Evolutionary conservation across 2,888 invertebrate species (phyloP).

Genomic region (Hipparchia sbordonii): DNA sequence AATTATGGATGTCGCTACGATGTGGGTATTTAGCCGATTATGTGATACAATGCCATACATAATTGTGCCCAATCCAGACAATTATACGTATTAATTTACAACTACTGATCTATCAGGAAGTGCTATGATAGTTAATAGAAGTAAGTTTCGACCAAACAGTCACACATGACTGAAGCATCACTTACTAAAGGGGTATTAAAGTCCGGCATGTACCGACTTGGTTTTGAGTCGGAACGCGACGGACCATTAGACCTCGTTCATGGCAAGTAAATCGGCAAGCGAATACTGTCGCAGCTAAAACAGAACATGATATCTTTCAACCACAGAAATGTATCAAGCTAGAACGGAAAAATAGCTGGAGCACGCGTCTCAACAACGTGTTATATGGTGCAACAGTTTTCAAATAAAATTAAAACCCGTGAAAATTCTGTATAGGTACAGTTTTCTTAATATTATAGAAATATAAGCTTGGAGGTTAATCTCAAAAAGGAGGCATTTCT

Average conservation of each 20-base stretch:
- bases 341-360: too few species aligned
- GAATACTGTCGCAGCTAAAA: constrained; percentile 80
- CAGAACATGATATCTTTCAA: constrained; percentile 59
- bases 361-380: too few species aligned
- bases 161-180: constrained; percentile 57
- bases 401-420: too few species aligned
- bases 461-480: too few species aligned
- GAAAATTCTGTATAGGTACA: too few species aligned
- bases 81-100: constrained; percentile 47
- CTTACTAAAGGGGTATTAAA: constrained; percentile 70
- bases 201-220: constrained; percentile 55
- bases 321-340: neutral
- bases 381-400: too few species aligned
- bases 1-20: constrained; percentile 24
- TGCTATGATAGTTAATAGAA: constrained; percentile 58
- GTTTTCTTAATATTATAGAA: too few species aligned
- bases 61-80: constrained; percentile 52
- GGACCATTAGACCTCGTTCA: constrained; percentile 70
- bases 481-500: too few species aligned
- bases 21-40: constrained; percentile 57
- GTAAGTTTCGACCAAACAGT: constrained; percentile 54
- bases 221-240: constrained; percentile 43
- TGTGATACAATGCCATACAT: constrained; percentile 50
- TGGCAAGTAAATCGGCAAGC: constrained; percentile 76
- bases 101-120: constrained; percentile 33